Base-by-base conservation (phyloP, 2,797 vertebrate genomes). In the Bufotes viridis region DNA sequence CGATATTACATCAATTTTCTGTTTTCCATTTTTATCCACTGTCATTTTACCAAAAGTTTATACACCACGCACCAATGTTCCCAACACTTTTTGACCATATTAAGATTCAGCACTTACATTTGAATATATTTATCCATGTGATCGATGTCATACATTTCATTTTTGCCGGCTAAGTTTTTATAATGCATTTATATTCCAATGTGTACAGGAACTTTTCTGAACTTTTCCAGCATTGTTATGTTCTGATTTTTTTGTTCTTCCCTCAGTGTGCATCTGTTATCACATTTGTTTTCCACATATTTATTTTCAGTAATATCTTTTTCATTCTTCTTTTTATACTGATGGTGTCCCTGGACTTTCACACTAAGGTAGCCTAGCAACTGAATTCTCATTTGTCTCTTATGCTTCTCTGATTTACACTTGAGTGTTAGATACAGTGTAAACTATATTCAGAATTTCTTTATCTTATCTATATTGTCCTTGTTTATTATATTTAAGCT, bases 241-340 rank as follows among this genome's bases (percentile, higher is more conserved):
- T 51, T 87, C 26, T 63, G 69, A 14, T n/a, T 2, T 15, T 74
- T 65, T 84, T 72, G 14, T 83, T 72, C 55, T 84, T 26, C 58
- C 67, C 26, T 51, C 26, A 58, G 3, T 83, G 53, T 83, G 26
- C 34, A 72, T 55, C 69, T 84, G 18, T 82, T 81, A 63, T 81
- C 70, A 74, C 58, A 60, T 72, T 74, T 70, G 53, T 87, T 87
- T 87, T 26, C 79, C 55, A 81, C 11, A 74, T 15, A n/a, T 81
- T 87, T 87, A 81, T 87, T 87, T 81, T 70, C 34, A 49, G 65
- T 60, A 42, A 60, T 76, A 20, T n/a, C 29, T 82, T 29, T 82
- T 82, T 75, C 18, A 65, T 63, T 78, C 67, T 63, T 67, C 67
- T 75, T n/a, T 85, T 87, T 74, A 58, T 81, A 61, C 15, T 87